These are phyloP conservation scores for Phyllotreta cruciferae DNA, from an alignment of 2,888 invertebrate species.

Conservation along the genomic window DNA sequence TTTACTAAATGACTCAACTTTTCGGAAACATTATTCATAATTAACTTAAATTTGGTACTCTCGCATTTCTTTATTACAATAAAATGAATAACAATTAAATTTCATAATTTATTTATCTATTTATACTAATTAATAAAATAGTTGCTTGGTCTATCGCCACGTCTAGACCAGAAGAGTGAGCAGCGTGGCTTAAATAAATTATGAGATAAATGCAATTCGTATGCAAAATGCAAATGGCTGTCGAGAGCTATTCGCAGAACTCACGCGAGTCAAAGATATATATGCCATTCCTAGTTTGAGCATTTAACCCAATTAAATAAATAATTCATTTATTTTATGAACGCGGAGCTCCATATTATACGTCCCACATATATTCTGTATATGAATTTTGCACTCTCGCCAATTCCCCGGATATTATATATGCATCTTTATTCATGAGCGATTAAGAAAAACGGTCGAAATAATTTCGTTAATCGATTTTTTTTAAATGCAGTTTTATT, in stretches of 20 bases:
- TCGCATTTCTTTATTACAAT: too few relatives aligned
- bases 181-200: slow-evolving; percentile 34
- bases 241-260: slow-evolving; percentile 34
- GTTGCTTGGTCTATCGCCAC: background rate
- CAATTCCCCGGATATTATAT: slow-evolving; percentile 1
- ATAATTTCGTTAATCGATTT: too few relatives aligned
- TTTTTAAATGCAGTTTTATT: too few relatives aligned
- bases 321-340: slow-evolving; percentile 41
- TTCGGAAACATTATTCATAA: background rate
- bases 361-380: slow-evolving; percentile 9
- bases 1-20: background rate
- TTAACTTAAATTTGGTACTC: too few relatives aligned
- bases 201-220: slow-evolving; percentile 41
- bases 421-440: too few relatives aligned
- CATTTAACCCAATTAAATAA: slow-evolving; percentile 43
- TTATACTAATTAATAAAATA: background rate
- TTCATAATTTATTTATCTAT: too few relatives aligned
- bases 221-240: slow-evolving; percentile 44
- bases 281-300: slow-evolving; percentile 33
- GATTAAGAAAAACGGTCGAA: too few relatives aligned
- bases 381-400: slow-evolving; percentile 6
- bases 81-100: too few relatives aligned
- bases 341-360: slow-evolving; percentile 20
- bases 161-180: background rate
- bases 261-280: slow-evolving; percentile 33